A percentile compares a stretch with the other conserved stretches of the same genome.
phyloP scores from a whole-genome alignment of 2,888 invertebrate genomes.

The Drosophila melanosoma region DNA sequence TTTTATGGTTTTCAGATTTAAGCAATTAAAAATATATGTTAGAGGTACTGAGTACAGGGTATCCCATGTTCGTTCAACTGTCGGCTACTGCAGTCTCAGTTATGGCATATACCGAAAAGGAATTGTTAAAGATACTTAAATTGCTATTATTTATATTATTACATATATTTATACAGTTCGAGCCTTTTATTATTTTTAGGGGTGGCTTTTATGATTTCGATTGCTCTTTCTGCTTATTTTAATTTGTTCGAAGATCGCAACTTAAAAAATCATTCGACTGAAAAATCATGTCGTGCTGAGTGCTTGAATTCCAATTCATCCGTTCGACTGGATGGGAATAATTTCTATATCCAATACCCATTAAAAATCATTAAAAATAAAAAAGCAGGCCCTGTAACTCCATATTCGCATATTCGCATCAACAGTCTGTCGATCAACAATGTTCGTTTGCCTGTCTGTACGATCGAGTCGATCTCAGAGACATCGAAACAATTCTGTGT shows the following conservation, averaged over 20 bases:
- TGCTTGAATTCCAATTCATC: constrained; percentile 54
- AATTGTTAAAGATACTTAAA: constrained; percentile 38
- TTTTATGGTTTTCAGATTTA: neutral
- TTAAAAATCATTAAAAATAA: neutral
- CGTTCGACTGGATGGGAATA: constrained; percentile 63
- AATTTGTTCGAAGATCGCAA: constrained; percentile 56
- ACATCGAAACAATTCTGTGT: neutral
- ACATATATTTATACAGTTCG: constrained; percentile 16
- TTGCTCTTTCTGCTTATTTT: constrained; percentile 70
- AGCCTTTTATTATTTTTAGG: constrained; percentile 45
- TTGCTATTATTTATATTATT: constrained; percentile 44
- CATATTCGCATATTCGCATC: neutral
- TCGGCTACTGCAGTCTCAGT: neutral
- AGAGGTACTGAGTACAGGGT: neutral
- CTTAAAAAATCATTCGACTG: constrained; percentile 63
- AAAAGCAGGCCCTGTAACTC: neutral
- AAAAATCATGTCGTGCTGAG: constrained; percentile 66
- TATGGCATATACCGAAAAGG: neutral
- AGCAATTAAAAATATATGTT: neutral
- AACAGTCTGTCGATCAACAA: neutral
- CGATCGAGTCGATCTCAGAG: neutral
- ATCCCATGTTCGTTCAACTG: neutral
- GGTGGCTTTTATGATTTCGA: constrained; percentile 55
- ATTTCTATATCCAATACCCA: constrained; percentile 25
- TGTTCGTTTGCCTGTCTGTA: neutral